Evolutionary conservation across 2,888 invertebrate genomes (phyloP).

Genomic region (Tillus elongatus): DNA sequence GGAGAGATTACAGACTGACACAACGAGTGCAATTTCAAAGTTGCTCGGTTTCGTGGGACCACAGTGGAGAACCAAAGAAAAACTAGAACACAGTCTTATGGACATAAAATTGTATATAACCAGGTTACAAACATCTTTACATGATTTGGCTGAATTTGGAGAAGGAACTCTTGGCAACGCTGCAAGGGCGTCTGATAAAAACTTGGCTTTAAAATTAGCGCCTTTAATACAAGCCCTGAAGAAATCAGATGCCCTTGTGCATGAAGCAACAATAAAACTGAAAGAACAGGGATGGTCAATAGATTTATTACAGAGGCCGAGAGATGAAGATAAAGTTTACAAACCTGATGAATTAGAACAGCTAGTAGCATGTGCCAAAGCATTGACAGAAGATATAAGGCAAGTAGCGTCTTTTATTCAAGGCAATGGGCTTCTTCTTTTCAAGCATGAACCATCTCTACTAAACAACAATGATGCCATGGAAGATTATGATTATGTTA

Average conservation of each 20-base stretch:
- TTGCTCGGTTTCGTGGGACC: slow-evolving; percentile 65
- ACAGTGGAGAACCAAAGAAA: slow-evolving; percentile 73
- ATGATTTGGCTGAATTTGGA: slow-evolving; percentile 81
- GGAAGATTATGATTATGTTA: slow-evolving; percentile 88
- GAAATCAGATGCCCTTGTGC: slow-evolving; percentile 70
- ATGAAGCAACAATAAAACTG: slow-evolving; percentile 64
- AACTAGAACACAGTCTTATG: slow-evolving; percentile 67
- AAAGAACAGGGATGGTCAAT: slow-evolving; percentile 74
- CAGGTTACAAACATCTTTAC: slow-evolving; percentile 67
- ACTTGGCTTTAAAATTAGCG: slow-evolving; percentile 57
- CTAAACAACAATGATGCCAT: slow-evolving; percentile 52
- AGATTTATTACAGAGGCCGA: slow-evolving; percentile 45
- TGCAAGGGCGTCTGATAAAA: slow-evolving; percentile 71
- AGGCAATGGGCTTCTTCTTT: slow-evolving; percentile 69
- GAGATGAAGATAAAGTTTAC: slow-evolving; percentile 41
- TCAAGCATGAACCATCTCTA: slow-evolving; percentile 52
- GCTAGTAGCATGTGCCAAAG: slow-evolving; percentile 76
- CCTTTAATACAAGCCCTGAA: slow-evolving; percentile 71
- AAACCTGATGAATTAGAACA: slow-evolving; percentile 81
- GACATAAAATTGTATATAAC: slow-evolving; percentile 77
- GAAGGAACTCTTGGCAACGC: slow-evolving; percentile 85
- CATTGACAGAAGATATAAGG: slow-evolving; percentile 80
- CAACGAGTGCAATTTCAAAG: slow-evolving; percentile 71
- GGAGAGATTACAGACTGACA: slow-evolving; percentile 67
- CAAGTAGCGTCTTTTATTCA: slow-evolving; percentile 86